Evolutionary conservation across 2,113 vertebrate genomes (phyloP), one percentile per base, ranked within the genome.

Genomic region (Aythya baeri): DNA sequence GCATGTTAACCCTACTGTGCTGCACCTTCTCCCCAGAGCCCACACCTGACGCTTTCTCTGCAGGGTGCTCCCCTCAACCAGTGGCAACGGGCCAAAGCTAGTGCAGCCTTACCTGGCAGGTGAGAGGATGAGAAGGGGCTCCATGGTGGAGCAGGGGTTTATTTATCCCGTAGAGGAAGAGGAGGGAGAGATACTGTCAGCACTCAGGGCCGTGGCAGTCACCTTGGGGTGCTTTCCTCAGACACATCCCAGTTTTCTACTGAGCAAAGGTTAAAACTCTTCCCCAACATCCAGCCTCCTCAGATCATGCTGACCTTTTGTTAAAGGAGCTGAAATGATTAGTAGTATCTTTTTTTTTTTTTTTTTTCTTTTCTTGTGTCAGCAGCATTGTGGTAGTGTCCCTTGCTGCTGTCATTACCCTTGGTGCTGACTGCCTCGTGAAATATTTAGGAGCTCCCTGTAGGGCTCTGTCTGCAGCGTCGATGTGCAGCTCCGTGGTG

Each of bases 11-110:
- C 23, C 22, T 78, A 34, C 34, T 20, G 54, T 57, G 26, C 52
- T 66, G 25, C 46, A 66, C n/a, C 41, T 62, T 82, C 9, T n/a
- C 21, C 9, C 2, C 4, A 31, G 9, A 49, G 73, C 44, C 41
- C 50, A 7, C 1, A 1, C 1, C 1, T 2, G 5, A 27, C 2
- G 5, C 32, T 55, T 54, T 68, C n/a, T 44, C 36, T 49, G 20
- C 38, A 43, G 21, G 18, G 7, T 36, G 23, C 49, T 65, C 57
- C 12, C 3, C 29, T 49, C 46, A 10, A 46, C 23, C 34, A 11
- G 13, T 10, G 63, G n/a, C 22, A 46, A 26, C 49, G 16, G 38
- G 17, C 41, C 29, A 22, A 52, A 89, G 34, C 6, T 18, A 63
- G 20, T 38, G 26, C 34, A 57, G 8, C 14, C 67, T 61, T 12